These are phyloP conservation scores for Campoletis sonorensis DNA, from an alignment of 1,140 invertebrate genomes.

Conservation along the genomic window DNA sequence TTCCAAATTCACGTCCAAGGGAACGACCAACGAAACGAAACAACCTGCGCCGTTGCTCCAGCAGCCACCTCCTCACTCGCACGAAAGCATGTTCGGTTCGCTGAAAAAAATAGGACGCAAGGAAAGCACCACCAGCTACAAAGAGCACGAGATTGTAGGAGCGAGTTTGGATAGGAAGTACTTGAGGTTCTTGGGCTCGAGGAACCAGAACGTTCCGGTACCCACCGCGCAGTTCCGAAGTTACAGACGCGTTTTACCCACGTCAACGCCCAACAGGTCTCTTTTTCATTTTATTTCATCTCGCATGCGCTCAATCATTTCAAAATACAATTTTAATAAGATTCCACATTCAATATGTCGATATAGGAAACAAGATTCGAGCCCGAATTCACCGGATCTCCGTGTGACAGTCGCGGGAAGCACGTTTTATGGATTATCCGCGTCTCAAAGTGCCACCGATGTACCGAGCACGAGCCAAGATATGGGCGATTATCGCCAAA, in stretches of 20 bases:
- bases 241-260: constrained; percentile 80
- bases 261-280: constrained; percentile 43
- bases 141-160: constrained; percentile 69
- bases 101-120: constrained; percentile 81
- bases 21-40: constrained; percentile 62
- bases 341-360: background rate
- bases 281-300: background rate
- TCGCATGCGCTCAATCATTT: background rate
- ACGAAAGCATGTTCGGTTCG: constrained; percentile 80
- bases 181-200: constrained; percentile 79
- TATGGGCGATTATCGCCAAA: constrained; percentile 68
- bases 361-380: constrained; percentile 62
- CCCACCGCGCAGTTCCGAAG: constrained; percentile 87
- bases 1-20: constrained; percentile 58
- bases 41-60: background rate
- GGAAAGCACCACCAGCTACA: constrained; percentile 60
- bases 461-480: constrained; percentile 63
- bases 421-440: constrained; percentile 69
- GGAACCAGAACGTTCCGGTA: constrained; percentile 81
- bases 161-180: constrained; percentile 87
- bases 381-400: constrained; percentile 63
- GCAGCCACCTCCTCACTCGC: background rate
- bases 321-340: background rate
- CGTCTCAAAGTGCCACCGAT: constrained; percentile 66
- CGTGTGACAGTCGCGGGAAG: constrained; percentile 69